Percentiles rank a stretch among this genome's conserved stretches.
Evolutionary conservation across 2,113 vertebrate genomes (phyloP).

Genomic region (Rhinolophus sinicus): DNA sequence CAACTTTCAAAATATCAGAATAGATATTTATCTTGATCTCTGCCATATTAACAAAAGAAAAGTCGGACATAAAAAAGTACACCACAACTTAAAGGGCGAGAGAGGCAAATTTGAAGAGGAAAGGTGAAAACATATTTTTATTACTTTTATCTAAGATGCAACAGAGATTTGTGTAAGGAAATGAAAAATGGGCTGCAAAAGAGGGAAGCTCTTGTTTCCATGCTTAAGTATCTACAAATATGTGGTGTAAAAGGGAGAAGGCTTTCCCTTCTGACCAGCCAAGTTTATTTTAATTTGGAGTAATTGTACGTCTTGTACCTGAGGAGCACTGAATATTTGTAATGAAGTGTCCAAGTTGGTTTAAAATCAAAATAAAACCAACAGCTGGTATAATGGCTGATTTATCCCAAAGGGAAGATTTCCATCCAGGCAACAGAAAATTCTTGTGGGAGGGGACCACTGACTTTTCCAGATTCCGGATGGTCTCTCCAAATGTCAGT

Average conservation of each 20-base stretch:
- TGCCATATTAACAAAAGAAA: background rate
- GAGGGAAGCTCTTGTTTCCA: background rate
- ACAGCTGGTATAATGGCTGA: background rate
- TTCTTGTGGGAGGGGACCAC: background rate
- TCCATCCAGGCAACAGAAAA: background rate
- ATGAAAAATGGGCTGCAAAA: background rate
- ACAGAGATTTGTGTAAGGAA: background rate
- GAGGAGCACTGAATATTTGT: conserved; percentile 41
- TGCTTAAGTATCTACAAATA: conserved; percentile 28
- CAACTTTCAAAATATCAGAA: background rate
- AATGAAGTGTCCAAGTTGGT: conserved; percentile 44
- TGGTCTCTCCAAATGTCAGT: background rate
- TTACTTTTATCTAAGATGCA: conserved; percentile 20
- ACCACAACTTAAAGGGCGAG: background rate
- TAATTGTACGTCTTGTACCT: conserved; percentile 67
- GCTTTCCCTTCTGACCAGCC: conserved; percentile 29
- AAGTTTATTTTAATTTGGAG: conserved; percentile 68
- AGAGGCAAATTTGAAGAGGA: background rate
- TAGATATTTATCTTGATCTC: background rate
- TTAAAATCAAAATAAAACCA: conserved; percentile 57
- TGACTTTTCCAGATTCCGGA: background rate
- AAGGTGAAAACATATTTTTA: conserved; percentile 34
- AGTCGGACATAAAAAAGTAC: background rate
- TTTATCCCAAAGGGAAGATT: background rate
- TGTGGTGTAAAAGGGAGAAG: conserved; percentile 24